Evolutionary conservation across 1,140 invertebrate genomes (phyloP).

Genomic region (Drosophila melanogaster): Release_6_plus_ISO1_MT NT_033779.5:6662501-6663000

Average conservation of each 20-base stretch:
- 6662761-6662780: conserved; percentile 87
- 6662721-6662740: conserved; percentile 85
- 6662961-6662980: conserved; percentile 85
- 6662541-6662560: conserved; percentile 61
- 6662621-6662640: conserved; percentile 83
- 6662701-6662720: conserved; percentile 85
- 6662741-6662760: conserved; percentile 84
- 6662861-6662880: conserved; percentile 86
- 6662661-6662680: conserved; percentile 89
- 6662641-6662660: conserved; percentile 88
- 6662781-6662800: conserved; percentile 88
- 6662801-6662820: conserved; percentile 86
- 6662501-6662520: conserved; percentile 92
- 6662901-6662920: conserved; percentile 89
- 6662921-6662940: conserved; percentile 89
- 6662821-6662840: conserved; percentile 90
- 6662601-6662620: conserved; percentile 64
- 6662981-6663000: conserved; percentile 90
- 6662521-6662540: conserved; percentile 89
- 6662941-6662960: conserved; percentile 86
- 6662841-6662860: conserved; percentile 87
- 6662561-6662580: conserved; percentile 78
- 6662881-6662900: conserved; percentile 90
- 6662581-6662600: conserved; percentile 89
- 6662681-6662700: conserved; percentile 86